Conservation (phyloP, 2,797 vertebrate species). For the Morus bassanus region DNA sequence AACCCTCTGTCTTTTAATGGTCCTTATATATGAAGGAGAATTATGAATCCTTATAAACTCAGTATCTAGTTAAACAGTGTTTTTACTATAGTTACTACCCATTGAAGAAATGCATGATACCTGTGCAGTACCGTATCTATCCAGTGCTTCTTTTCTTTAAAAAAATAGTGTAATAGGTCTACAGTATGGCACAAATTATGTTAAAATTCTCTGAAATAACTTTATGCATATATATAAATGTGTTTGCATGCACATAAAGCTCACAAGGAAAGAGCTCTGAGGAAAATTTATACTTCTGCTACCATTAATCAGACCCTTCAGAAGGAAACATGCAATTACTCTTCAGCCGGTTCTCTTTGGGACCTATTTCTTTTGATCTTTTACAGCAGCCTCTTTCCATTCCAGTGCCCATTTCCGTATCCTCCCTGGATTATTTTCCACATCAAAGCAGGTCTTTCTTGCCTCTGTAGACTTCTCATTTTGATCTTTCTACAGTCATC, state of each 20-base stretch:
- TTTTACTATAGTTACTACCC: not conserved
- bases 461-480: conserved; percentile 31
- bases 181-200: not conserved
- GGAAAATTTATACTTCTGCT: conserved; percentile 30
- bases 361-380: conserved; percentile 60
- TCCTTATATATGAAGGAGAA: not conserved
- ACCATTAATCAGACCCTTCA: conserved; percentile 4
- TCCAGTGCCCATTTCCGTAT: conserved; percentile 12
- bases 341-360: conserved; percentile 26
- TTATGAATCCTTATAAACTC: not conserved
- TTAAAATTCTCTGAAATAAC: not conserved
- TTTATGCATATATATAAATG: not conserved
- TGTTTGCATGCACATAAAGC: not conserved
- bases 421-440: conserved; percentile 46
- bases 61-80: not conserved
- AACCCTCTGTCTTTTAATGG: not conserved
- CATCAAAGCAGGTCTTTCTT: conserved; percentile 56
- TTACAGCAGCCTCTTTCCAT: conserved; percentile 10
- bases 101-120: not conserved
- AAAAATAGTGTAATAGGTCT: not conserved
- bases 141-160: not conserved
- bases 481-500: conserved; percentile 9
- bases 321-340: conserved; percentile 46
- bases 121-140: not conserved
- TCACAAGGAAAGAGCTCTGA: not conserved